These are phyloP conservation scores for Sinosuthora webbiana DNA, from an alignment of 2,113 vertebrate species.

Conservation along the genomic window DNA sequence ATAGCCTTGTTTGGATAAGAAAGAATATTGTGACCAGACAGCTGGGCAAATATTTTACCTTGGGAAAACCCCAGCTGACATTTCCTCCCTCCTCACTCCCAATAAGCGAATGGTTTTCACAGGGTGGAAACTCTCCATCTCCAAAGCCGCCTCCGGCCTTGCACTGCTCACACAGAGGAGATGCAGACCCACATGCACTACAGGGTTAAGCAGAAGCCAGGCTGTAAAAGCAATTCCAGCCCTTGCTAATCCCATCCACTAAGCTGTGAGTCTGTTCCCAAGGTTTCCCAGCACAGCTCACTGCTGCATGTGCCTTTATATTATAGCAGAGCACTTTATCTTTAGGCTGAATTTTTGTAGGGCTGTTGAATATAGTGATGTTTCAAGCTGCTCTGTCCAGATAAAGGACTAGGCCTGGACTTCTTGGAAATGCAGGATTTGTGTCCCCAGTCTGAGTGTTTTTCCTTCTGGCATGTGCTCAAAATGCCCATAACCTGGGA, in stretches of 20 bases:
- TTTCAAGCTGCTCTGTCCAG: not conserved
- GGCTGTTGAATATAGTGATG: not conserved
- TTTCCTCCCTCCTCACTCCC: not conserved
- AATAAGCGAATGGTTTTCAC: not conserved
- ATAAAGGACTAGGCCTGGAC: not conserved
- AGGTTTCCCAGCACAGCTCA: not conserved
- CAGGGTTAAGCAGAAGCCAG: not conserved
- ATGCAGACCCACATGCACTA: not conserved
- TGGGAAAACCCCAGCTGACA: not conserved
- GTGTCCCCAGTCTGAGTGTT: not conserved
- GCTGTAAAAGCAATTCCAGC: slow-evolving; percentile 20
- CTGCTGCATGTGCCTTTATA: not conserved
- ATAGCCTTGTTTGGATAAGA: not conserved
- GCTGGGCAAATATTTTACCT: not conserved
- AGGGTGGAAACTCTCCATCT: not conserved
- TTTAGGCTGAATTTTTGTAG: not conserved
- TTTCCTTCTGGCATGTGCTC: not conserved
- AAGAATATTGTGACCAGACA: not conserved
- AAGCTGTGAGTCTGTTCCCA: not conserved
- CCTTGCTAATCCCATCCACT: slow-evolving; percentile 12
- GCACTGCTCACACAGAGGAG: not conserved
- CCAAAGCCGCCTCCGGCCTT: not conserved
- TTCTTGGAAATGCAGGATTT: not conserved
- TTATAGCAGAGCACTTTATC: not conserved
- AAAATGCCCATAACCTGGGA: not conserved